Percentiles rank a stretch among this genome's conserved stretches.
Evolutionary conservation across 1,140 invertebrate genomes (phyloP).

Genomic region (Musca vetustissima): DNA sequence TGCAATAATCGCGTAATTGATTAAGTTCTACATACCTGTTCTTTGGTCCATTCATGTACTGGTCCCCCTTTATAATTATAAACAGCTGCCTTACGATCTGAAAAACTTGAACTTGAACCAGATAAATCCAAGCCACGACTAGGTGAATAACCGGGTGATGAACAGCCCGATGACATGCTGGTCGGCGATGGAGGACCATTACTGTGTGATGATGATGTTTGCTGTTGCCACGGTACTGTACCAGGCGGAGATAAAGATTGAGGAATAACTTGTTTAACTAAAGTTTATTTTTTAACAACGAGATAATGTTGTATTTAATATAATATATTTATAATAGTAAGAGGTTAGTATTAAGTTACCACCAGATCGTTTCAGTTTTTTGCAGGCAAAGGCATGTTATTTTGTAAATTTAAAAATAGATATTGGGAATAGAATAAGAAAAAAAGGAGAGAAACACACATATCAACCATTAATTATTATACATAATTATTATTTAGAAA

Average conservation of each 20-base stretch:
- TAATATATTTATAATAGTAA: not conserved
- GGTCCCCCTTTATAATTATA: conserved; percentile 71
- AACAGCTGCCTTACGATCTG: conserved; percentile 49
- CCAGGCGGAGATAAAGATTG: conserved; percentile 61
- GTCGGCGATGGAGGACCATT: conserved; percentile 63
- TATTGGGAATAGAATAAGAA: too few relatives aligned
- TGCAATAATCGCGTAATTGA: too few relatives aligned
- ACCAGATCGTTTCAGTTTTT: not conserved
- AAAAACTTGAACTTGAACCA: conserved; percentile 60
- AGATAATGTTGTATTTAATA: not conserved
- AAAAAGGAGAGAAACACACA: too few relatives aligned
- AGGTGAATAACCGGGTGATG: conserved; percentile 57
- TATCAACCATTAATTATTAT: too few relatives aligned
- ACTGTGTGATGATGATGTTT: conserved; percentile 58
- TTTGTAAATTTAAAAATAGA: too few relatives aligned
- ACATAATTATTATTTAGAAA: too few relatives aligned
- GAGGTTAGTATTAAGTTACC: not conserved
- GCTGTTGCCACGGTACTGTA: conserved; percentile 62
- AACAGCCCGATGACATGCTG: conserved; percentile 65
- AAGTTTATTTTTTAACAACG: conserved; percentile 1
- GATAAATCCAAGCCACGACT: conserved; percentile 58
- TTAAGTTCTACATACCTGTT: conserved; percentile 82
- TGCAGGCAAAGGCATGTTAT: not conserved
- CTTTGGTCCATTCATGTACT: conserved; percentile 82
- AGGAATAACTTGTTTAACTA: conserved; percentile 66